Evolutionary conservation across 2,113 vertebrate genomes (phyloP), one percentile per base, ranked within the genome.

Genomic region (Diadophis punctatus): DNA sequence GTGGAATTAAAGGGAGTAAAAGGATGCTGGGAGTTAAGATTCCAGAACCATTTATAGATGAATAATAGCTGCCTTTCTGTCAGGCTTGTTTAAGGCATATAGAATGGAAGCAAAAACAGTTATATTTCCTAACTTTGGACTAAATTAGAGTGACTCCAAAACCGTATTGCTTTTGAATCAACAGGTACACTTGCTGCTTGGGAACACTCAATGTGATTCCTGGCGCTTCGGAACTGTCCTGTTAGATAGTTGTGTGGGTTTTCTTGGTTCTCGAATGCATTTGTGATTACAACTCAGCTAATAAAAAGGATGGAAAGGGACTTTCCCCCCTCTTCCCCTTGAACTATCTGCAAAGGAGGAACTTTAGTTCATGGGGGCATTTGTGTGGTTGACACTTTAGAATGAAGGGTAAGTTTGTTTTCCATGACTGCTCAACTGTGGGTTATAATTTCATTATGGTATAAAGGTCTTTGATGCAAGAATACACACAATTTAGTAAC

Each of bases 111-210:
- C 94, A 87, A 94, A 86, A 55, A 96, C 88, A 94, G 94, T 95
- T 96, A 95, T 94, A 91, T 96, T 96, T 96, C 95, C 95, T 48
- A 93, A 58, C 95, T 95, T 96, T 95, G 96, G 96, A 95, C 95
- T 95, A 96, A 95, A 96, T 96, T 94, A 96, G 94, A 94, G 48
- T 90, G 88, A 86, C 92, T 97, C 94, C 96, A 96, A 96, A 96
- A 74, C 95, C 94, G 94, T 94, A 94, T 58, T 90, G 86, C 92
- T 93, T 96, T 93, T 94, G 91, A 95, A 95, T 94, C 0, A 85
- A 95, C 93, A 97, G 95, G 95, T 94, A 96, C 93, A 92, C 95
- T 96, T 94, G 93, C 95, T 96, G 89, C 95, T 93, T 89, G 9
- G 0, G 95, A 95, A 97, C 96, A 90, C 94, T 90, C 95, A 96